Evolutionary conservation across 2,113 vertebrate species (phyloP), one percentile per base, ranked within the genome.

Genomic region (Oncorhynchus masou): DNA sequence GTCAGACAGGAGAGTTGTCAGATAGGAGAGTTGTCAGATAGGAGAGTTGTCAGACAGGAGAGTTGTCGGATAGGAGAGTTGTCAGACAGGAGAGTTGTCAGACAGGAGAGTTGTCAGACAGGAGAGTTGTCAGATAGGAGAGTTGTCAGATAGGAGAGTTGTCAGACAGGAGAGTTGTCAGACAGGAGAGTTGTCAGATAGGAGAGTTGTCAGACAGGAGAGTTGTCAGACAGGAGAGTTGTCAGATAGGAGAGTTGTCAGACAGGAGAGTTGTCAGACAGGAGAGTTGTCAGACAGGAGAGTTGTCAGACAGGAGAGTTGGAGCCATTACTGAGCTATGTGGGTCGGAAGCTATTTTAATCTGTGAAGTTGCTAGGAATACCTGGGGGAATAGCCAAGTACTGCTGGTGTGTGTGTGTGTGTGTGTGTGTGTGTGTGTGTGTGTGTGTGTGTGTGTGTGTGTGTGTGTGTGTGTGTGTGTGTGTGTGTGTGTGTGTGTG

Each of bases 281-380:
- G 72, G 72, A 71, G 81, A 64, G 75, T 65, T 48, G 34, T 31
- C 29, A 0, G 4, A 31, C 0, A 31, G 29, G 0, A 31, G 29
- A 31, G 4, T 31, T 31, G 29, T 31, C 29, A 5, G 29, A 31
- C 5, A 5, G 4, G 29, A 31, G 0, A 31, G 77, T 68, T 48
- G 48, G 45, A 70, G 71, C 80, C 73, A 68, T 71, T 82, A 74
- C 70, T 31, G 68, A 81, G 82, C 79, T 90, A 93, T 92, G 87
- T 93, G 91, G 92, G 92, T 92, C 91, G 90, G 69, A 78, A 84
- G 89, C 92, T 92, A 93, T 93, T 92, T 92, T 93, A 89, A 91
- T 93, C 91, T 78, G 85, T 86, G 78, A 88, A 88, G 88, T 90
- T 89, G 85, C 83, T 12, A 71, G 88, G 87, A 88, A 86, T 89